Conservation (phyloP, 2,797 vertebrate species). For the Molossus molossus region DNA sequence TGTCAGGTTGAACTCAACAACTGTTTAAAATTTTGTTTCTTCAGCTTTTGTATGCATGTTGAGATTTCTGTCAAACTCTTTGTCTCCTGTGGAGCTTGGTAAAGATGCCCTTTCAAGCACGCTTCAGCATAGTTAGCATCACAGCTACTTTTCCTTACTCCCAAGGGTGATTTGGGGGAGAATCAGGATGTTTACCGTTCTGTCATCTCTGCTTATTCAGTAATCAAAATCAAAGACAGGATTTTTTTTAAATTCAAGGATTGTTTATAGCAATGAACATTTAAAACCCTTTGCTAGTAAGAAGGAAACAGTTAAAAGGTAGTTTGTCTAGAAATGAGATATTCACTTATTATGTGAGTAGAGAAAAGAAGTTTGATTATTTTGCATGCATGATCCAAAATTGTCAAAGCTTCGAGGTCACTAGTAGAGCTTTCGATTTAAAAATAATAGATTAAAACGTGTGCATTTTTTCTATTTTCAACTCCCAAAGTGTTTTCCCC, state of each 20-base stretch:
- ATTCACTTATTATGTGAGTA: slow-evolving; percentile 87
- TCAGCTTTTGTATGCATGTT: slow-evolving; percentile 88
- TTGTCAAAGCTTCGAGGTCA: slow-evolving; percentile 91
- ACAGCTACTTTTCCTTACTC: slow-evolving; percentile 81
- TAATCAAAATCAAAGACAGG: slow-evolving; percentile 71
- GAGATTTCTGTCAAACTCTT: slow-evolving; percentile 84
- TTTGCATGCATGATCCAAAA: slow-evolving; percentile 92
- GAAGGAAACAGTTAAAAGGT: slow-evolving; percentile 85
- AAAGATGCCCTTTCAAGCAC: slow-evolving; percentile 81
- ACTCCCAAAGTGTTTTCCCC: slow-evolving; percentile 77
- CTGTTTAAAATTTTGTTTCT: slow-evolving; percentile 84
- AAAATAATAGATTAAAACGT: slow-evolving; percentile 79
- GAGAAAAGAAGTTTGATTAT: slow-evolving; percentile 87
- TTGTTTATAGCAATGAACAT: slow-evolving; percentile 78
- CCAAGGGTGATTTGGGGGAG: slow-evolving; percentile 83
- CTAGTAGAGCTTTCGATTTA: slow-evolving; percentile 85
- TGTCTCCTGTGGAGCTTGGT: slow-evolving; percentile 85
- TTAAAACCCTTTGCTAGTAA: slow-evolving; percentile 83
- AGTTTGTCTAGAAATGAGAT: slow-evolving; percentile 88
- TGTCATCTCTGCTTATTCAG: slow-evolving; percentile 63
- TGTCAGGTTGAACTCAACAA: slow-evolving; percentile 85
- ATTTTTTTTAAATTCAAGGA: neutral
- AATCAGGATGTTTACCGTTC: slow-evolving; percentile 82
- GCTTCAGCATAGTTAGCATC: slow-evolving; percentile 82
- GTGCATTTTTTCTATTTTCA: slow-evolving; percentile 76